Percentiles rank a stretch among this genome's conserved stretches.
phyloP scores from a whole-genome alignment of 2,797 vertebrate genomes.

The Sylvia borin region DNA sequence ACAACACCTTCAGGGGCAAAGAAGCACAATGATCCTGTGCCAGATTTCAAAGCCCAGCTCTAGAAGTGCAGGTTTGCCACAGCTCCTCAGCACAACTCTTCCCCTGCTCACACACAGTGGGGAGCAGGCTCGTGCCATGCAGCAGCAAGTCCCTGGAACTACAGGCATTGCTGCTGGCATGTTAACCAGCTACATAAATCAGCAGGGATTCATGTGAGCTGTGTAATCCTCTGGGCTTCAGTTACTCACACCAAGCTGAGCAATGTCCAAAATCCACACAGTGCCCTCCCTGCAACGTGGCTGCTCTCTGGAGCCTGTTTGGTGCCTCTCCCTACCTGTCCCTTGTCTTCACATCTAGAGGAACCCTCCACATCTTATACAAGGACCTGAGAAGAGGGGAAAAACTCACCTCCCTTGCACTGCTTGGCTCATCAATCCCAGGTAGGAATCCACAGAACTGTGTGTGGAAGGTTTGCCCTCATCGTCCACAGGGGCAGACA shows the following conservation, averaged over 20 bases:
- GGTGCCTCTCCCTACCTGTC: background rate
- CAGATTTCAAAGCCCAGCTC: background rate
- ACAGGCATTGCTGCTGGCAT: background rate
- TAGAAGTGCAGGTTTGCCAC: background rate
- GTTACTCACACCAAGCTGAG: background rate
- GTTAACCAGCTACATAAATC: background rate
- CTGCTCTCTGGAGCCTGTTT: background rate
- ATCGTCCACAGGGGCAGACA: background rate
- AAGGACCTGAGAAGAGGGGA: background rate
- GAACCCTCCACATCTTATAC: background rate
- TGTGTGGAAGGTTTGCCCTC: background rate
- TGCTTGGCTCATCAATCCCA: background rate
- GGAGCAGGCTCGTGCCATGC: background rate
- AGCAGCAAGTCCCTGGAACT: background rate
- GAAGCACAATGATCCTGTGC: background rate
- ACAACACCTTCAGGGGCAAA: background rate
- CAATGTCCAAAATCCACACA: background rate
- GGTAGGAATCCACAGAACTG: accelerated
- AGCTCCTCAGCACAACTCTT: background rate
- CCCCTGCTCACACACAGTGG: background rate
- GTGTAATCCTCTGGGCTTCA: background rate
- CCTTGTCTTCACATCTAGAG: background rate
- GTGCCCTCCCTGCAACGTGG: background rate
- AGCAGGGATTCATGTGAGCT: background rate
- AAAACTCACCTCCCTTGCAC: background rate